Evolutionary conservation across 2,113 vertebrate genomes (phyloP), one percentile per base, ranked within the genome.

Genomic region (Todiramphus saurophagus): DNA sequence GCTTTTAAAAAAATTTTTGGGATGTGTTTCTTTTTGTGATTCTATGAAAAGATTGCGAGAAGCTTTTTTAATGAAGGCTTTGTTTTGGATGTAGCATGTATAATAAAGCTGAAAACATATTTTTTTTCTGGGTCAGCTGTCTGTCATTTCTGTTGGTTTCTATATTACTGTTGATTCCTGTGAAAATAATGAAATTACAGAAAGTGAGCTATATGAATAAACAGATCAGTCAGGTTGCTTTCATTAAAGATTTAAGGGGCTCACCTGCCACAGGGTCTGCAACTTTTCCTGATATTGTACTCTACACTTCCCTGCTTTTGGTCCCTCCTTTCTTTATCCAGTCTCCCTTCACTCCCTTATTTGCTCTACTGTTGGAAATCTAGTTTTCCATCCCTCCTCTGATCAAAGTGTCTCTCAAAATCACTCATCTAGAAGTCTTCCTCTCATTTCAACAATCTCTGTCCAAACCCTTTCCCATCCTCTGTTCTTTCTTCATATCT

Each of bases 71-170:
- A 94, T 91, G 27, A 95, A 91, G 25, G 27, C 31, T 91, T 91
- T 92, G 84, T 87, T 97, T 85, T 79, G 66, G 74, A 83, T 87
- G 33, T 44, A 69, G 19, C 8, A 50, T 79, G 62, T 63, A 55
- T 82, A 91, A 94, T 62, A 83, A 87, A 94, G 50, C 81, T 85
- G 53, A 95, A 94, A 94, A 82, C 51, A 89, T 33, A 13, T 24
- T 67, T 84, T 67, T 74, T 92, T 94, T 27, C 89, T 91, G 50
- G 81, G 87, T 95, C 89, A 93, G 43, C 85, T 92, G 93, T 85
- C 93, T 94, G 81, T 96, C 67, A 83, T 94, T 96, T 94, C 35
- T 91, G 11, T 70, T 87, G 70, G 70, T 85, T 96, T 95, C 74
- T 74, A 46, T 89, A 91, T 66, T 91, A 44, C 16, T 94, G 87